phyloP scores from a whole-genome alignment of 2,888 invertebrate genomes.

The Chironomus riparius region DNA sequence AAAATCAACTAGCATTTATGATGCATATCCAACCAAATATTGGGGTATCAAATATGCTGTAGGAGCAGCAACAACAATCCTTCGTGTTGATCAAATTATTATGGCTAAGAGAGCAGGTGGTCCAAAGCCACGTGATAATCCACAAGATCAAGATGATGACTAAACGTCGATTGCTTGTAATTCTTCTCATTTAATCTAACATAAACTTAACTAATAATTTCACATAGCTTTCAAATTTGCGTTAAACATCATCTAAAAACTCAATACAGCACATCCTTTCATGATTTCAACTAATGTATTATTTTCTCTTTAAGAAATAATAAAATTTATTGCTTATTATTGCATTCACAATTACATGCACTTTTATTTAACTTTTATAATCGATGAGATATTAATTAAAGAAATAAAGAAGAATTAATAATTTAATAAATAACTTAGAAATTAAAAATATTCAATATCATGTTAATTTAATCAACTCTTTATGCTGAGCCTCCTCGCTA shows the following conservation, averaged over 20 bases:
- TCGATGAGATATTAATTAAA: no score
- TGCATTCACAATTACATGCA: no score
- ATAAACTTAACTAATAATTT: neutral
- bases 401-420: no score
- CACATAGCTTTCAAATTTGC: neutral
- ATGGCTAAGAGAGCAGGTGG: slow-evolving; percentile 97
- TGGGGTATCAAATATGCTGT: slow-evolving; percentile 97
- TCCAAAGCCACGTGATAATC: slow-evolving; percentile 67
- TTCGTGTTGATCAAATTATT: slow-evolving; percentile 94
- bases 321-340: no score
- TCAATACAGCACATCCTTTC: slow-evolving; percentile 33
- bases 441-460: no score
- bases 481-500: no score
- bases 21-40: slow-evolving; percentile 74
- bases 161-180: slow-evolving; percentile 35
- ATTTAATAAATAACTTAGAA: no score
- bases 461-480: no score
- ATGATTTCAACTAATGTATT: slow-evolving; percentile 43
- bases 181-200: no score
- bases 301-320: slow-evolving; percentile 44
- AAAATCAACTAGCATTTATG: slow-evolving; percentile 65
- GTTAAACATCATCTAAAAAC: no score
- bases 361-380: no score
- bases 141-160: slow-evolving; percentile 63
- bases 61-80: slow-evolving; percentile 81